Percentiles rank a stretch among this genome's conserved stretches.
These are phyloP conservation scores for Grallaria varia DNA, from an alignment of 2,113 vertebrate species.

Conservation along the genomic window DNA sequence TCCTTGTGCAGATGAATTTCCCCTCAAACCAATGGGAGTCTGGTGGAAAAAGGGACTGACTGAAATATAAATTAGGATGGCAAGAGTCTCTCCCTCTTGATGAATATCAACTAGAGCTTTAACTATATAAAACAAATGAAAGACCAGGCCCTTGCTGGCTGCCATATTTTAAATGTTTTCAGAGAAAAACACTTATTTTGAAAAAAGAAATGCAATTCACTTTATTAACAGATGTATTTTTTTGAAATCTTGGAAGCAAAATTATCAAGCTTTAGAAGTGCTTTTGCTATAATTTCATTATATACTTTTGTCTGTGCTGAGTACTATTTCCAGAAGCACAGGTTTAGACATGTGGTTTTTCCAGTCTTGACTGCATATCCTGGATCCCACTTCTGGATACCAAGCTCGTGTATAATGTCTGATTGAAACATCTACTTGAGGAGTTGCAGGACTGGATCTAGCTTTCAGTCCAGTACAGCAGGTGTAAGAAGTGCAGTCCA, in stretches of 20 bases:
- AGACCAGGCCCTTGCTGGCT: not conserved
- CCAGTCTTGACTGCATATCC: not conserved
- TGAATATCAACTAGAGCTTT: not conserved
- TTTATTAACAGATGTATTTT: slow-evolving; percentile 23
- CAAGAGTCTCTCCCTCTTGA: not conserved
- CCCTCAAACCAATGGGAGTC: not conserved
- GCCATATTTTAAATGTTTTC: slow-evolving; percentile 9
- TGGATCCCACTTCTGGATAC: not conserved
- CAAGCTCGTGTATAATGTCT: not conserved
- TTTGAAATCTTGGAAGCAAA: not conserved
- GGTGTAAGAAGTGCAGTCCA: not conserved
- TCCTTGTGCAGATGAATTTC: not conserved
- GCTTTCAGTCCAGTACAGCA: not conserved
- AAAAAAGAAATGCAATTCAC: slow-evolving; percentile 29
- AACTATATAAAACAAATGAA: not conserved
- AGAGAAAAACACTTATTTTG: slow-evolving; percentile 40
- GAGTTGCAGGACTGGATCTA: not conserved
- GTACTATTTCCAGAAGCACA: slow-evolving; percentile 14
- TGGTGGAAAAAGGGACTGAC: not conserved
- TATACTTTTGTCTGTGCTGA: not conserved
- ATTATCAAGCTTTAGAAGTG: not conserved
- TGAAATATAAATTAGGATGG: not conserved
- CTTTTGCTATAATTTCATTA: not conserved
- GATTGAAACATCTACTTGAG: not conserved
- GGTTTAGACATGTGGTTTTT: not conserved